phyloP scores from a whole-genome alignment of 2,113 vertebrate genomes.

The Grammomys dolichurus region DNA sequence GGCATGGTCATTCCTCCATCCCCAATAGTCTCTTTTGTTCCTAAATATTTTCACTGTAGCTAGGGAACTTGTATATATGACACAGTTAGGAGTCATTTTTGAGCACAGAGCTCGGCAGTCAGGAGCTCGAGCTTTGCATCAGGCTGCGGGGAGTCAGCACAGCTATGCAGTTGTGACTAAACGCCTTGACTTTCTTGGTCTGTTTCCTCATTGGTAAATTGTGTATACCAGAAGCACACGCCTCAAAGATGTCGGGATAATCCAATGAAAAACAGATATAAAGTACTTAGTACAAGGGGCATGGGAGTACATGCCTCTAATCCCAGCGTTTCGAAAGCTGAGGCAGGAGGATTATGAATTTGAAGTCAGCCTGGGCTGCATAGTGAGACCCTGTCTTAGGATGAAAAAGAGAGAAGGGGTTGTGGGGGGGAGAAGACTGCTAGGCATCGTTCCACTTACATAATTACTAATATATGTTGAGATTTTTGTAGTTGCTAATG shows the following conservation, averaged over 20 bases:
- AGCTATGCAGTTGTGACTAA: not conserved
- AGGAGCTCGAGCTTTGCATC: not conserved
- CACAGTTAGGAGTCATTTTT: not conserved
- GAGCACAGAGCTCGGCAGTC: not conserved
- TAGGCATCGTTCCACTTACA: not conserved
- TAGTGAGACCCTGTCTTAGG: not conserved
- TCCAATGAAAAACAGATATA: not conserved
- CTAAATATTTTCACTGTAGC: not conserved
- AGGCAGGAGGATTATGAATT: not conserved
- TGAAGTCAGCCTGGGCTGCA: not conserved
- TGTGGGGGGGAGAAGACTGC: not conserved
- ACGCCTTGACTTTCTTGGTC: not conserved
- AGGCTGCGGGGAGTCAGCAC: not conserved
- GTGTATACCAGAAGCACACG: not conserved
- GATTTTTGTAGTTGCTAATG: not conserved
- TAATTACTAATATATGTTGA: not conserved
- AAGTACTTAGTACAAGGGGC: not conserved
- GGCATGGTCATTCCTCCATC: not conserved
- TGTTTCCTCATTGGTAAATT: not conserved
- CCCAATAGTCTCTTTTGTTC: not conserved
- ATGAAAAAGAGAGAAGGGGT: not conserved
- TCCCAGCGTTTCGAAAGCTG: not conserved
- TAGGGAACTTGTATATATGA: not conserved
- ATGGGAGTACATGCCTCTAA: not conserved
- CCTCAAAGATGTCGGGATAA: not conserved